These are phyloP conservation scores for Hippocampus kuda DNA, from an alignment of 2,797 vertebrate species.

Conservation along the genomic window DNA sequence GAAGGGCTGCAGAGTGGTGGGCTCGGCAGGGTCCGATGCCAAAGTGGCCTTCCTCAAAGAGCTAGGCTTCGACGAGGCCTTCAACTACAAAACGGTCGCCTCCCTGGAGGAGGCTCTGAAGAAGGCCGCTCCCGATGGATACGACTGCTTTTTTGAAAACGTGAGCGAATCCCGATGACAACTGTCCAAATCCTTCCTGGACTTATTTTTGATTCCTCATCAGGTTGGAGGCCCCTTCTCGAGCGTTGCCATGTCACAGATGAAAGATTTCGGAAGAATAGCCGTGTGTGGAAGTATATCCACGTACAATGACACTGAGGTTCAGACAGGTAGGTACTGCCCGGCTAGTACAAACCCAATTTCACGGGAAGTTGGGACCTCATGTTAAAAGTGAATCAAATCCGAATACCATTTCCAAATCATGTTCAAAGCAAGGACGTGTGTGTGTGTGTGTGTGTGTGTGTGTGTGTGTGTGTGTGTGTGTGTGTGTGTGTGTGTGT, in stretches of 20 bases:
- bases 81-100: conserved; percentile 83
- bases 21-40: conserved; percentile 74
- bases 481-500: no score
- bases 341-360: not conserved
- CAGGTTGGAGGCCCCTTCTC: conserved; percentile 78
- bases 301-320: conserved; percentile 64
- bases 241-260: conserved; percentile 64
- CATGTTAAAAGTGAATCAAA: no score
- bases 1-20: conserved; percentile 86
- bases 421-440: no score
- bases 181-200: no score
- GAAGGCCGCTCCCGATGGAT: conserved; percentile 78
- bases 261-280: conserved; percentile 80
- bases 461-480: no score
- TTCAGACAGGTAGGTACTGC: conserved; percentile 64
- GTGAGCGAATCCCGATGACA: conserved; percentile 54
- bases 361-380: not conserved
- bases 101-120: conserved; percentile 77
- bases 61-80: conserved; percentile 79
- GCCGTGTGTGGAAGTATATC: conserved; percentile 80
- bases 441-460: no score
- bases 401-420: no score
- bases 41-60: conserved; percentile 79
- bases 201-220: not conserved
- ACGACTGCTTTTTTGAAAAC: conserved; percentile 88